phyloP scores from a whole-genome alignment of 2,113 vertebrate species.

The Egretta garzetta region DNA sequence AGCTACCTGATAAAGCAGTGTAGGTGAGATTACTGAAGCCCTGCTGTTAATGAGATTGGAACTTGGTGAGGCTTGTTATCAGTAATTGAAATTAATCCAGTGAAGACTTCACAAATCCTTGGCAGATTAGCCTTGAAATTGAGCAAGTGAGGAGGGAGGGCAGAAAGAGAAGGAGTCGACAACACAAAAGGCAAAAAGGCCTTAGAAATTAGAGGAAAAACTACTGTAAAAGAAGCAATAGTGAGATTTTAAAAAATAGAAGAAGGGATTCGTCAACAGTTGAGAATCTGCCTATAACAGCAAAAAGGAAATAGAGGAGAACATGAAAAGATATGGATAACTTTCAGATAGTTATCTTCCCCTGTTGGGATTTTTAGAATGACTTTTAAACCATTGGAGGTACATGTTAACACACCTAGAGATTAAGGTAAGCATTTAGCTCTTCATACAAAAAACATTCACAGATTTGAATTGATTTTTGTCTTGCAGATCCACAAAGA shows the following conservation, averaged over 20 bases:
- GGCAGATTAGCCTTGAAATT: neutral
- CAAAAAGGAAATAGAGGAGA: neutral
- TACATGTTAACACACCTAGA: neutral
- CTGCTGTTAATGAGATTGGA: neutral
- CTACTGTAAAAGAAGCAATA: neutral
- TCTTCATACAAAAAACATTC: neutral
- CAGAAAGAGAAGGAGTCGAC: neutral
- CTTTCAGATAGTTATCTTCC: neutral
- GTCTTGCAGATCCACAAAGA: slow-evolving; percentile 91
- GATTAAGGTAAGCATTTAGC: neutral
- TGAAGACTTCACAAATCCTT: neutral
- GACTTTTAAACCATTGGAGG: neutral
- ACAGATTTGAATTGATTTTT: slow-evolving; percentile 49
- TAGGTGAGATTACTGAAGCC: neutral
- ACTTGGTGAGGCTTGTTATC: neutral
- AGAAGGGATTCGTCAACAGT: neutral
- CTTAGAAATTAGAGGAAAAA: neutral
- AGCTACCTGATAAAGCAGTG: neutral
- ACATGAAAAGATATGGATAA: neutral
- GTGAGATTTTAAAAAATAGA: neutral
- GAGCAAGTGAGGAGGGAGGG: neutral
- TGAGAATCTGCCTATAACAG: neutral
- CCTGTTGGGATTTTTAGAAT: neutral
- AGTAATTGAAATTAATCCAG: neutral
- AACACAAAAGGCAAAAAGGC: neutral